Percentiles rank a stretch among this genome's conserved stretches.
phyloP scores from a whole-genome alignment of 2,797 vertebrate genomes.

The Malurus splendens region DNA sequence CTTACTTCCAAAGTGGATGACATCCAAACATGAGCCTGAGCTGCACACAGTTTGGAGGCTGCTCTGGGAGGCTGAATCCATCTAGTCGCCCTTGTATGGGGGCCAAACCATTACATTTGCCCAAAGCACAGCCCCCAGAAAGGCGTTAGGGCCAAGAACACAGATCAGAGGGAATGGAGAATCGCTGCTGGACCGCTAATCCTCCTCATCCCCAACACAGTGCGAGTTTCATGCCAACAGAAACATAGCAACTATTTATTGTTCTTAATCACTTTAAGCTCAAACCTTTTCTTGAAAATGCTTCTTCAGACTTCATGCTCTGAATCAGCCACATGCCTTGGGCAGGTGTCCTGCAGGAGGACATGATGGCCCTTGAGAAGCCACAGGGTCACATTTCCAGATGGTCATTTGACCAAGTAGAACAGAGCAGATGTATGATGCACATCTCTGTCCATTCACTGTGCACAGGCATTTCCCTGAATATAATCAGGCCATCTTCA shows the following conservation, averaged over 20 bases:
- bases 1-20: not conserved
- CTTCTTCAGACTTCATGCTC: not conserved
- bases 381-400: not conserved
- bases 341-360: not conserved
- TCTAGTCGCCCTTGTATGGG: not conserved
- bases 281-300: not conserved
- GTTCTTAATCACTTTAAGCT: not conserved
- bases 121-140: not conserved
- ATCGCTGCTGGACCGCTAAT: not conserved
- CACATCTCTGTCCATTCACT: not conserved
- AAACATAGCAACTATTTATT: not conserved
- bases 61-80: not conserved
- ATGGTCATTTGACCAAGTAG: not conserved
- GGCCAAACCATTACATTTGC: not conserved
- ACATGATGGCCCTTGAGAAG: fast-evolving
- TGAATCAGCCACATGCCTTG: not conserved
- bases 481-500: not conserved
- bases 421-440: not conserved
- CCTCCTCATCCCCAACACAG: not conserved
- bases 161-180: not conserved
- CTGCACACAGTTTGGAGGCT: not conserved
- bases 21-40: not conserved
- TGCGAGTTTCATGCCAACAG: not conserved
- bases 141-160: not conserved
- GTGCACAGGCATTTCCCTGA: not conserved